These are phyloP conservation scores for Neomorphus geoffroyi DNA, from an alignment of 2,797 vertebrate species.

Conservation along the genomic window DNA sequence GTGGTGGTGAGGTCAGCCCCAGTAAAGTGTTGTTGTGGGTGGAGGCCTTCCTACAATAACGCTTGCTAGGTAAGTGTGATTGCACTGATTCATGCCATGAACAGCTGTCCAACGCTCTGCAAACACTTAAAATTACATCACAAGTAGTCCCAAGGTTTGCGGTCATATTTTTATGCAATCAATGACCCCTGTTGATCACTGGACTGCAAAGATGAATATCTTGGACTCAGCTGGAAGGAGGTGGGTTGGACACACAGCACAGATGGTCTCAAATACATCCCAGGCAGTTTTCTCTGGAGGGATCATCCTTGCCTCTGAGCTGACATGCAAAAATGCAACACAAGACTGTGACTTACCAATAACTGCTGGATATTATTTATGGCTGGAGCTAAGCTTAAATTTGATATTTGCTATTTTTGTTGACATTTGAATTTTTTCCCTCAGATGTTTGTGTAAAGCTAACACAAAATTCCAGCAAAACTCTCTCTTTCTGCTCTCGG, in stretches of 20 bases:
- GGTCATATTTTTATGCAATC: neutral
- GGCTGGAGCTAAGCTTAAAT: neutral
- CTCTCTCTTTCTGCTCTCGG: neutral
- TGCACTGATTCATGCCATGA: neutral
- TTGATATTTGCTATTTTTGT: neutral
- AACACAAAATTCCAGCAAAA: neutral
- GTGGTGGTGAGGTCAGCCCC: constrained; percentile 2
- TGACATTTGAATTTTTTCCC: neutral
- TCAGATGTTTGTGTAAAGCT: neutral
- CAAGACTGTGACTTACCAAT: neutral
- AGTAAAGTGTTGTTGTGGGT: neutral
- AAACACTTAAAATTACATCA: neutral
- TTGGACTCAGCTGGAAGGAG: neutral
- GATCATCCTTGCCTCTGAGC: neutral
- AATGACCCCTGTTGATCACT: neutral
- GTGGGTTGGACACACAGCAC: accelerated
- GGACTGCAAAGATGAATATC: neutral
- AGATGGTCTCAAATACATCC: neutral
- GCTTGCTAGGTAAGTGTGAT: neutral
- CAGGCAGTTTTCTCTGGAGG: neutral
- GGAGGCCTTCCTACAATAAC: neutral
- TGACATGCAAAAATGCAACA: neutral
- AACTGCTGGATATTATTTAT: neutral
- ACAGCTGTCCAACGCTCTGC: accelerated
- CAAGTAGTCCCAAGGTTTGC: neutral